phyloP scores from a whole-genome alignment of 2,797 vertebrate species.

The Neosalanx taihuensis region DNA sequence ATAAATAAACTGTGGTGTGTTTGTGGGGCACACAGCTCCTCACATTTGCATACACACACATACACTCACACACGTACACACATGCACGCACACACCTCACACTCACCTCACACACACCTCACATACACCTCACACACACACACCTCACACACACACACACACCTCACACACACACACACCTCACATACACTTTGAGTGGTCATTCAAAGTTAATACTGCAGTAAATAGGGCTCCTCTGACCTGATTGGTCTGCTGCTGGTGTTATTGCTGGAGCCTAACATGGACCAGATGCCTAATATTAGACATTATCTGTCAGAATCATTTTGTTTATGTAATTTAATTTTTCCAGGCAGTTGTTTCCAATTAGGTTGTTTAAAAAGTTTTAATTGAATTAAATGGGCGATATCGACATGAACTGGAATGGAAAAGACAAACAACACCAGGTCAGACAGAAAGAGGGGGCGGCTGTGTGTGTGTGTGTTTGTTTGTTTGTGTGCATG shows the following conservation, averaged over 20 bases:
- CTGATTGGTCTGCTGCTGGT: slow-evolving; percentile 56
- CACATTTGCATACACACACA: slow-evolving; percentile 14
- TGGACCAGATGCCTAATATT: slow-evolving; percentile 81
- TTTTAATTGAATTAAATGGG: slow-evolving; percentile 81
- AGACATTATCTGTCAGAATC: slow-evolving; percentile 79
- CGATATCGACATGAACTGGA: slow-evolving; percentile 69
- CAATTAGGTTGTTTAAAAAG: slow-evolving; percentile 80
- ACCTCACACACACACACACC: slow-evolving; percentile 29
- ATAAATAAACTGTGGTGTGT: slow-evolving; percentile 75
- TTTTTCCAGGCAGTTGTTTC: slow-evolving; percentile 80
- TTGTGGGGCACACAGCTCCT: slow-evolving; percentile 50
- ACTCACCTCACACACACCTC: background rate
- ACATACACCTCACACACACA: background rate
- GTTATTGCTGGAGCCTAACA: slow-evolving; percentile 76
- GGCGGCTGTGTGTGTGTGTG: slow-evolving; percentile 30
- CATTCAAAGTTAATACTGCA: slow-evolving; percentile 68
- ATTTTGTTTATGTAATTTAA: slow-evolving; percentile 80
- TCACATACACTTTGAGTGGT: slow-evolving; percentile 46
- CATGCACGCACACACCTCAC: background rate
- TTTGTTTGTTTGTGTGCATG: background rate
- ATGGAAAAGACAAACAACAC: slow-evolving; percentile 50
- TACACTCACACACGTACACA: background rate
- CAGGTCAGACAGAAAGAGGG: slow-evolving; percentile 51
- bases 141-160: slow-evolving; percentile 11
- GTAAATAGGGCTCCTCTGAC: slow-evolving; percentile 58